Base-by-base conservation (phyloP, 2,888 invertebrate species). In the Chalcosyrphus nemorum region DNA sequence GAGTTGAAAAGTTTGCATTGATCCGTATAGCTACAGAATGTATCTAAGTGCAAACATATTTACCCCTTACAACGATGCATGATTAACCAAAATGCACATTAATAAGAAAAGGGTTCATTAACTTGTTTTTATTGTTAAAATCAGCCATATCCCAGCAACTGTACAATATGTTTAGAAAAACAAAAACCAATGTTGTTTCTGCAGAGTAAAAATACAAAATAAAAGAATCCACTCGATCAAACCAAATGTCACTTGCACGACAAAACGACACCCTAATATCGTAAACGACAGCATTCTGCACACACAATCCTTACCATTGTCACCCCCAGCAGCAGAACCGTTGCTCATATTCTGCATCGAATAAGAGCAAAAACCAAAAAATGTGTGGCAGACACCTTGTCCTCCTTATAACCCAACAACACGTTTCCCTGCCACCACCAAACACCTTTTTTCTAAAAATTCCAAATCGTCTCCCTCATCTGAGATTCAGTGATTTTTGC, bases 161-260 rank as follows among this genome's bases (percentile, higher is more conserved):
- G 17, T 15, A 52, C 45, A 54, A 54, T 54, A 68, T 43, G 43
- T 35, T 24, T 19, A 13, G 27, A 17, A 32, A 59, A 41, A 54
- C 52, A 70, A 6, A 59, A 78, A 74, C 80, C 15, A 45, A 74
- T 80, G n/a, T 80, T 61, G 71, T 65, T 72, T 65, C 54, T 54
- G 13, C 4, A n/a, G n/a, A 52, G 4, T 29, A 56, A 56, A 61
- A 41, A 47, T 27, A 59, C 13, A 21, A 74, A 81, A 71, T 57
- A 65, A 81, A 84, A 65, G 80, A 80, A 82, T 80, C 74, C 74
- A 84, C 84, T 84, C 84, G 80, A 84, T 84, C 84, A 84, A 84
- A 80, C 80, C 74, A 19, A 84, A 74, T 75, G 84, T 84, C 84
- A 84, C 74, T 84, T 84, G 74, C 84, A 80, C 63, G 50, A 72